Base-by-base conservation (phyloP, 2,113 vertebrate genomes). In the Strigops habroptila region DNA sequence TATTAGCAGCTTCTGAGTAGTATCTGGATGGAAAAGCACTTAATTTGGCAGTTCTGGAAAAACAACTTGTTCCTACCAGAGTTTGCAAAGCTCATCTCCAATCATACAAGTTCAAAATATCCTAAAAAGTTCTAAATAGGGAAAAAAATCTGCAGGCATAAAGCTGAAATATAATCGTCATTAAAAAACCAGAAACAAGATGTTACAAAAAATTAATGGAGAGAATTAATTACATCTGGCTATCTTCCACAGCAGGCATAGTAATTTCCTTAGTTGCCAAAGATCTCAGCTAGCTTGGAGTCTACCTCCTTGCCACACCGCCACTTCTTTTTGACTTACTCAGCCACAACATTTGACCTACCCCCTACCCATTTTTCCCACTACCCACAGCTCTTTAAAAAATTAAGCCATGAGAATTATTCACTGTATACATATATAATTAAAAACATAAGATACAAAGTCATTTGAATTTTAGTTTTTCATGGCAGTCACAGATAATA, bases 201-300 rank as follows among this genome's bases (percentile, higher is more conserved):
- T 0, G 2, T n/a, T 22, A 57, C 7, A 81, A 73, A 75, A 65
- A 65, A 27, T 2, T 0, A 64, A 68, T 5, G 33, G 28, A 25
- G 13, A 68, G 5, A 57, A 74, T 48, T 37, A 19, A 77, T 41
- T 67, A 24, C 10, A 18, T 49, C 49, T 49, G 24, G 1, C 22
- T 74, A 52, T 48, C 8, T 49, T 63, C 48, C 11, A 75, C 1
- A 63, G 24, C 16, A 78, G 27, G 46, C 13, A 70, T 57, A 63
- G 33, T 37, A 2, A 82, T 41, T 63, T 82, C 76, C 25, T 73
- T 35, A 69, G 59, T 14, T 53, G 35, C 43, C 43, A 39, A 76
- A 53, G 64, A 69, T 19, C 25, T 64, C 48, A 17, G 12, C 31
- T 46, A 59, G 9, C 30, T 79, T 82, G 18, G 19, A 70, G 19